Percentiles rank a stretch among this genome's conserved stretches.
Evolutionary conservation across 2,797 vertebrate species (phyloP).

Genomic region (Acomys russatus): DNA sequence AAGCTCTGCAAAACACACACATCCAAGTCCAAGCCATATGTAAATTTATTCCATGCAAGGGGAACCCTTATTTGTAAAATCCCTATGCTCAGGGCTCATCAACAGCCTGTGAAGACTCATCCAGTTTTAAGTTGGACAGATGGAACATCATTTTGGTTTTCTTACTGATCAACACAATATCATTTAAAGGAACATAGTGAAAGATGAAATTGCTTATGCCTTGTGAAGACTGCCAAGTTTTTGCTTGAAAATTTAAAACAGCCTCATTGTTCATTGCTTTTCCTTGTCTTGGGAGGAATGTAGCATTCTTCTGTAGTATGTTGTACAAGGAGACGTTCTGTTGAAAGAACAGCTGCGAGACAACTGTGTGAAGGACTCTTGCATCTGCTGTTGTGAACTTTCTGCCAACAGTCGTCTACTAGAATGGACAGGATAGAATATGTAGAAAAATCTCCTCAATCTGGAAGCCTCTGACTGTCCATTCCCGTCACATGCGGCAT

Average conservation of each 20-base stretch:
- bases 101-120: background rate
- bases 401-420: background rate
- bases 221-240: background rate
- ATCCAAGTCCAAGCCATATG: background rate
- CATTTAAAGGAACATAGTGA: background rate
- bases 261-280: background rate
- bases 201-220: background rate
- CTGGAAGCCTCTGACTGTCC: background rate
- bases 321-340: background rate
- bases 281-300: background rate
- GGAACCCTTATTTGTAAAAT: background rate
- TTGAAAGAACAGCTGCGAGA: background rate
- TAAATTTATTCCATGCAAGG: background rate
- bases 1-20: rapidly evolving
- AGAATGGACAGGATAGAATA: background rate
- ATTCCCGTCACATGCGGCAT: background rate
- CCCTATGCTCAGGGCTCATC: background rate
- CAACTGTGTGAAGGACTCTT: background rate
- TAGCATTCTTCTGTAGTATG: background rate
- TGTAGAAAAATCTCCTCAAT: background rate
- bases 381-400: background rate
- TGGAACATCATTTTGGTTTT: slow-evolving; percentile 42
- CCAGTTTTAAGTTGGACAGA: background rate
- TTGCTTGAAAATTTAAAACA: background rate
- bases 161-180: slow-evolving; percentile 17